Conservation (phyloP, 2,888 invertebrate genomes). For the Nineta flava region DNA sequence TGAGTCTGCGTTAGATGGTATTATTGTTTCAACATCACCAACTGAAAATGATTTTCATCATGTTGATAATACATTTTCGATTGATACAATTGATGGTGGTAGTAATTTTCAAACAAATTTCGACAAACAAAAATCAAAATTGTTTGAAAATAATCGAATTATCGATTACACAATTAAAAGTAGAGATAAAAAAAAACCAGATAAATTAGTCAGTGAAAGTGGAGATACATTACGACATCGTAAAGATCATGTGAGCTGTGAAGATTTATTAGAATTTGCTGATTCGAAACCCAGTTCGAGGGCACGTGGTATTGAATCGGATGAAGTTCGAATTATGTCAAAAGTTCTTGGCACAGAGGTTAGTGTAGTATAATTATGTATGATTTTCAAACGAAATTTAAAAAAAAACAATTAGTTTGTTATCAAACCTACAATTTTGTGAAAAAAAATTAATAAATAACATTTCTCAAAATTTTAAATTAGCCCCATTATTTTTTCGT, state of each 20-base stretch:
- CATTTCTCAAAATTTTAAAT: too few species aligned
- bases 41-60: conserved; percentile 18
- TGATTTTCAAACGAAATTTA: neutral
- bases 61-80: neutral
- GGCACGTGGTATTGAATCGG: conserved; percentile 72
- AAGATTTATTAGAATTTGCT: conserved; percentile 78
- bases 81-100: neutral
- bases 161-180: neutral
- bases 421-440: too few species aligned
- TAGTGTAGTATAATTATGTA: conserved; percentile 22
- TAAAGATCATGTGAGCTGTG: conserved; percentile 77
- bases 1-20: conserved; percentile 41
- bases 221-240: conserved; percentile 14
- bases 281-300: conserved; percentile 68
- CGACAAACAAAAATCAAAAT: neutral
- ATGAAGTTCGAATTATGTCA: conserved; percentile 82
- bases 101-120: neutral
- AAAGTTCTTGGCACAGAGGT: conserved; percentile 69
- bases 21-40: conserved; percentile 28
- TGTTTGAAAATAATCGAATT: neutral
- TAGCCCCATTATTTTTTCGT: too few species aligned
- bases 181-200: neutral
- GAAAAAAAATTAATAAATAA: too few species aligned
- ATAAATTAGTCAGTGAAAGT: conserved; percentile 9
- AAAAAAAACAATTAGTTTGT: neutral